Base-by-base conservation (phyloP, 2,113 vertebrate species). In the Xiphorhynchus elegans region DNA sequence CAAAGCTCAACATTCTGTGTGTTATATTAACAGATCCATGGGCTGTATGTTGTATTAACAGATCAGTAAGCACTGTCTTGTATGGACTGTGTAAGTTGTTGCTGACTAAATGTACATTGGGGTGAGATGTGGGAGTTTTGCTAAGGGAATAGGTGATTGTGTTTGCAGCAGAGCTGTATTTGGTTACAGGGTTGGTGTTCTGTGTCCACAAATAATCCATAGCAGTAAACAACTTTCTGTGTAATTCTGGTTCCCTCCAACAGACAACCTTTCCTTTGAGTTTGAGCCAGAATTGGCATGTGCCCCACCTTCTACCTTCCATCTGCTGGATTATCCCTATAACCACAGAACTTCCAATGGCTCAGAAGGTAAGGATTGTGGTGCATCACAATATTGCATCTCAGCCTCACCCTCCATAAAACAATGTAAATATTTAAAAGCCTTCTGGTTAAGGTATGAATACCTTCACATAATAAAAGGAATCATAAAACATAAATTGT, bases 191-290 rank as follows among this genome's bases (percentile, higher is more conserved):
- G 17, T 35, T 92, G 55, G 60, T 47, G 31, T 39, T 69, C 13
- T 66, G 9, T 55, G 28, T 66, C n/a, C 62, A 28, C 81, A 84
- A 88, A 67, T 70, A 92, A 75, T n/a, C 50, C 55, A 56, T 2
- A 47, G 64, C 33, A 55, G 29, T 62, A 39, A 70, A 55, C 18
- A 50, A 16, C 14, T 72, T 68, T 40, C 40, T n/a, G 24, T 83
- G 8, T 94, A 55, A 83, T 67, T 95, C 81, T 89, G 40, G 33
- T 94, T 82, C 15, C 20, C 40, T 91, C 84, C 42, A 52, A 52
- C 60, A 98, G 98, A 91, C 72, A 97, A 97, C 82, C 82, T 68
- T 89, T 94, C 97, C 66, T 98, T 95, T 84, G 86, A 94, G 55
- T 85, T 53, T 66, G 96, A 97, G 79, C 50, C 63, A 40, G 95